A percentile compares a stretch with the other conserved stretches of the same genome.
Conservation (phyloP, 2,113 vertebrate genomes). For the Neofelis nebulosa region DNA sequence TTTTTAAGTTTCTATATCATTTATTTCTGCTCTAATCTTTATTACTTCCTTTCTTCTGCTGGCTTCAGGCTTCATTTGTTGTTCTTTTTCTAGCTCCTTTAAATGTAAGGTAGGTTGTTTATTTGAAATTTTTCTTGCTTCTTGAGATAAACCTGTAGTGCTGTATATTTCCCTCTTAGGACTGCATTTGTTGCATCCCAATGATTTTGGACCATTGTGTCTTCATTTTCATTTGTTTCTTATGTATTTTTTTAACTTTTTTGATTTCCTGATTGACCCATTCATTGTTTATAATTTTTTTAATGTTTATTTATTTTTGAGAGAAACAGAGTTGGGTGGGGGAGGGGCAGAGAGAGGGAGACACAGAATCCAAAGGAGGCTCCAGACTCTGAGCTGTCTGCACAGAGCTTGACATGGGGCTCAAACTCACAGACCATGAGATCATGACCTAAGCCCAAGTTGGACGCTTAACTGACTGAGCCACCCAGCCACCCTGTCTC, state of each 20-base stretch:
- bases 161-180: not conserved
- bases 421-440: too few relatives aligned
- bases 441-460: too few relatives aligned
- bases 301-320: too few relatives aligned
- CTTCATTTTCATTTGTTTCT: not conserved
- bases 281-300: not conserved
- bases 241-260: not conserved
- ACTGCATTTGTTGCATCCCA: not conserved
- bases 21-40: not conserved
- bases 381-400: too few relatives aligned
- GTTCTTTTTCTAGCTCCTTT: not conserved
- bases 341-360: too few relatives aligned
- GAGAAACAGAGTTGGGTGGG: too few relatives aligned
- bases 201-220: not conserved
- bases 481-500: too few relatives aligned
- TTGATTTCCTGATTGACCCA: not conserved
- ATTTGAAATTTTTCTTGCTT: not conserved
- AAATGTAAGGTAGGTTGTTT: not conserved
- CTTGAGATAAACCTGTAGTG: not conserved
- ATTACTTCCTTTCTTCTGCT: not conserved
- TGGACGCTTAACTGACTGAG: too few relatives aligned
- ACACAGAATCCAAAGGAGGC: too few relatives aligned
- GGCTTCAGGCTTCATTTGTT: not conserved
- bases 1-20: not conserved
- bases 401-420: too few relatives aligned